phyloP scores from a whole-genome alignment of 2,113 vertebrate genomes.

The Delphinus delphis region DNA sequence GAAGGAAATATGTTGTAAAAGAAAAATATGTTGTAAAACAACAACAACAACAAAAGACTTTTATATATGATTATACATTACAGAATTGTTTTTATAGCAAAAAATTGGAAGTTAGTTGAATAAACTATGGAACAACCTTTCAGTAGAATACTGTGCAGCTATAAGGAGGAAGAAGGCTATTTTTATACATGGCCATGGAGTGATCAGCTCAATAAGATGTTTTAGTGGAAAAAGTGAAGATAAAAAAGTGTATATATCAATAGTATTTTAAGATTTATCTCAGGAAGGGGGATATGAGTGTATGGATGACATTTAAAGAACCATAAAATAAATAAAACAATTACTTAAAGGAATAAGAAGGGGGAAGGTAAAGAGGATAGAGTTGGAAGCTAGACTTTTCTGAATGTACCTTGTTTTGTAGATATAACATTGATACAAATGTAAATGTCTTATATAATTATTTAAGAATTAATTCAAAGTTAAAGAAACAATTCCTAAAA shows the following conservation, averaged over 20 bases:
- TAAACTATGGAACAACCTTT: neutral
- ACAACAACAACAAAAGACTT: neutral
- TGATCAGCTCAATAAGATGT: neutral
- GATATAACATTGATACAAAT: neutral
- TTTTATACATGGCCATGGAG: neutral
- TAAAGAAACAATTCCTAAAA: neutral
- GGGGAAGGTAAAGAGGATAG: neutral
- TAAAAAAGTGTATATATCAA: neutral
- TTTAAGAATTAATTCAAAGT: neutral
- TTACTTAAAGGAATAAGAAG: neutral
- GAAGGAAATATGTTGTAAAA: neutral
- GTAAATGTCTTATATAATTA: neutral
- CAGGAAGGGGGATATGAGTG: neutral
- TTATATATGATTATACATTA: neutral
- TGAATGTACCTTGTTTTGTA: neutral
- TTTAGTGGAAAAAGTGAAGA: neutral
- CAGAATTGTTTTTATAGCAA: neutral
- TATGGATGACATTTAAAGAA: neutral
- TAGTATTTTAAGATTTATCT: neutral
- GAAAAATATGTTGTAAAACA: neutral
- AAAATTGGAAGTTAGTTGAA: neutral
- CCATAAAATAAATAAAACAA: neutral
- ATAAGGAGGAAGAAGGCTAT: neutral
- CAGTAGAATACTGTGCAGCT: neutral
- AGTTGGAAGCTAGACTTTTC: neutral